Evolutionary conservation across 1,140 invertebrate species (phyloP).

Genomic region (Hydropsyche tenuis): DNA sequence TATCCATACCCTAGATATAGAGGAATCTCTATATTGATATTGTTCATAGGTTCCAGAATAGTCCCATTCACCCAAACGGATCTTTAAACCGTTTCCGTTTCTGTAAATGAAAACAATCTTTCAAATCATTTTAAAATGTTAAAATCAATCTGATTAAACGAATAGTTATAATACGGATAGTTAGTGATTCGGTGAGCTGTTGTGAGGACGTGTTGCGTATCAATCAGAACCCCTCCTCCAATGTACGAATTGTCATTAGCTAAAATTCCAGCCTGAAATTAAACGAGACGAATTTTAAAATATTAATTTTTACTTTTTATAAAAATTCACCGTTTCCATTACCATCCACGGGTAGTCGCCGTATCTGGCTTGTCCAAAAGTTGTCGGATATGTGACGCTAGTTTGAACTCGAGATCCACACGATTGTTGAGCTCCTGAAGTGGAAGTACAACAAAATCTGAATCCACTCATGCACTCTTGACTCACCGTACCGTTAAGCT

Average conservation of each 20-base stretch:
- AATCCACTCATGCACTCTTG: no score
- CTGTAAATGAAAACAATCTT: slow-evolving; percentile 39
- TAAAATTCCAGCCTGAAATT: slow-evolving; percentile 56
- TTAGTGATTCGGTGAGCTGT: slow-evolving; percentile 71
- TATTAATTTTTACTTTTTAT: no score
- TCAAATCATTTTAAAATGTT: no score
- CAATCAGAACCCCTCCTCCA: slow-evolving; percentile 72
- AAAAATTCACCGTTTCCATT: no score
- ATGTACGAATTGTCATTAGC: slow-evolving; percentile 66
- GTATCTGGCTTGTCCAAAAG: slow-evolving; percentile 62
- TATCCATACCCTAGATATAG: slow-evolving; percentile 62
- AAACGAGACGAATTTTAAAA: no score
- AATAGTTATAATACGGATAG: slow-evolving; percentile 63
- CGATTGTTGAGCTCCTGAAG: slow-evolving; percentile 41
- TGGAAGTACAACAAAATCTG: no score
- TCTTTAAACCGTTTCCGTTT: slow-evolving; percentile 59
- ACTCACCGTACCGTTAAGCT: no score
- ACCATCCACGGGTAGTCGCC: slow-evolving; percentile 67
- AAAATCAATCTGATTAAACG: no score
- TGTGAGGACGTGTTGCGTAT: slow-evolving; percentile 69
- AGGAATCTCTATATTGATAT: slow-evolving; percentile 67
- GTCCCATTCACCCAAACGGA: slow-evolving; percentile 75
- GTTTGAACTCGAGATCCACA: slow-evolving; percentile 56
- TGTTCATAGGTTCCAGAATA: slow-evolving; percentile 65
- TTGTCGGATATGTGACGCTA: slow-evolving; percentile 52